Evolutionary conservation across 2,888 invertebrate genomes (phyloP).

Genomic region (Mechanitis mazaeus): DNA sequence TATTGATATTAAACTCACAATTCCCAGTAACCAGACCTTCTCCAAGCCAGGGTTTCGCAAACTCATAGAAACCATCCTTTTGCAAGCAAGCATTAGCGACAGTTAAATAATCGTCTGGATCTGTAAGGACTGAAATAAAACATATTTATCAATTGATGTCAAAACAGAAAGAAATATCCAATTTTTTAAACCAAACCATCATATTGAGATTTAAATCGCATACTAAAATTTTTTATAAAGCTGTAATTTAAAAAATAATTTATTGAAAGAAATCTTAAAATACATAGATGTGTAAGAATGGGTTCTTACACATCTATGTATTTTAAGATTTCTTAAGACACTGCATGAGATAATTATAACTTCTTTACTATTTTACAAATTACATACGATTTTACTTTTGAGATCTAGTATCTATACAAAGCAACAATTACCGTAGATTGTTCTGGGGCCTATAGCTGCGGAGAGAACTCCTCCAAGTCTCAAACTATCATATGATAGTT

Average conservation of each 20-base stretch:
- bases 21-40: constrained; percentile 59
- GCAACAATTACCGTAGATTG: constrained; percentile 42
- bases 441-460: constrained; percentile 52
- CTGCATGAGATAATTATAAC: too few relatives aligned
- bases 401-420: too few relatives aligned
- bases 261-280: too few relatives aligned
- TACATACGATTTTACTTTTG: too few relatives aligned
- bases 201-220: too few relatives aligned
- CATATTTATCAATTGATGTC: background rate
- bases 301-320: too few relatives aligned
- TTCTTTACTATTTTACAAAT: too few relatives aligned
- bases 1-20: constrained; percentile 36
- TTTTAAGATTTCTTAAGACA: too few relatives aligned
- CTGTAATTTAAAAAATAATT: too few relatives aligned
- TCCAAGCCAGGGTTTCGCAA: constrained; percentile 61
- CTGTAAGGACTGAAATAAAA: constrained; percentile 49
- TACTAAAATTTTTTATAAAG: too few relatives aligned
- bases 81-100: constrained; percentile 55
- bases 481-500: constrained; percentile 46
- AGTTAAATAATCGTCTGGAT: constrained; percentile 58
- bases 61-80: constrained; percentile 58
- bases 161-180: background rate
- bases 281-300: too few relatives aligned
- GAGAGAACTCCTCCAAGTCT: constrained; percentile 51
- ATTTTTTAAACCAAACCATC: too few relatives aligned